Evolutionary conservation across 2,888 invertebrate genomes (phyloP).

Genomic region (Callimorpha dominula): DNA sequence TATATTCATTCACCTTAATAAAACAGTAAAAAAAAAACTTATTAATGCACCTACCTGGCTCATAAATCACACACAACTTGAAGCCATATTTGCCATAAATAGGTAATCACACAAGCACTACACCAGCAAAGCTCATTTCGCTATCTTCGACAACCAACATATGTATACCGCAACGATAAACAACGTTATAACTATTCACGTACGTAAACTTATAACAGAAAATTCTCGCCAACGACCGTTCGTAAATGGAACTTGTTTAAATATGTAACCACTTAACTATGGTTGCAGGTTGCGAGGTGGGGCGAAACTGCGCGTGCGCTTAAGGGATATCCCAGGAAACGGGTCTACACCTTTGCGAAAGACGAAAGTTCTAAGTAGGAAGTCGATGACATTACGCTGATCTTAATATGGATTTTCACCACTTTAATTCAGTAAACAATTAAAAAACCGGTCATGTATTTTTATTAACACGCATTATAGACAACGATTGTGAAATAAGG

Average conservation of each 20-base stretch:
- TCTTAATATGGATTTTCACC: slow-evolving; percentile 55
- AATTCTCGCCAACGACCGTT: slow-evolving; percentile 73
- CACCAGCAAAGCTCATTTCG: slow-evolving; percentile 40
- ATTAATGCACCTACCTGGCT: slow-evolving; percentile 46
- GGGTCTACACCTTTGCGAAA: slow-evolving; percentile 73
- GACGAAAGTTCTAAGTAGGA: slow-evolving; percentile 81
- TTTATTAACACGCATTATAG: neutral
- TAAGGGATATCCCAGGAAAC: slow-evolving; percentile 79
- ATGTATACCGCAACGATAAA: slow-evolving; percentile 31
- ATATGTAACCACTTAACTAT: slow-evolving; percentile 75
- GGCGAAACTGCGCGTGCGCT: slow-evolving; percentile 61
- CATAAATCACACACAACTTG: slow-evolving; percentile 37
- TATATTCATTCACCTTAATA: neutral
- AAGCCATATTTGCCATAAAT: slow-evolving; percentile 28
- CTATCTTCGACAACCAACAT: slow-evolving; percentile 17
- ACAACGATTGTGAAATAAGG: slow-evolving; percentile 16
- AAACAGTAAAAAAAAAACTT: slow-evolving; percentile 17
- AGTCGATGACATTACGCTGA: slow-evolving; percentile 58
- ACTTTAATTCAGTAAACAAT: neutral
- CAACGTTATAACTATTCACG: slow-evolving; percentile 34
- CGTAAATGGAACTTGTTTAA: slow-evolving; percentile 78
- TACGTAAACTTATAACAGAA: slow-evolving; percentile 48
- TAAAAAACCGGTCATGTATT: neutral
- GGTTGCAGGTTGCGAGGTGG: slow-evolving; percentile 63
- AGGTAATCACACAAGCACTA: slow-evolving; percentile 31